Base-by-base conservation (phyloP, 2,113 vertebrate species). In the Toxotes jaculatrix region DNA sequence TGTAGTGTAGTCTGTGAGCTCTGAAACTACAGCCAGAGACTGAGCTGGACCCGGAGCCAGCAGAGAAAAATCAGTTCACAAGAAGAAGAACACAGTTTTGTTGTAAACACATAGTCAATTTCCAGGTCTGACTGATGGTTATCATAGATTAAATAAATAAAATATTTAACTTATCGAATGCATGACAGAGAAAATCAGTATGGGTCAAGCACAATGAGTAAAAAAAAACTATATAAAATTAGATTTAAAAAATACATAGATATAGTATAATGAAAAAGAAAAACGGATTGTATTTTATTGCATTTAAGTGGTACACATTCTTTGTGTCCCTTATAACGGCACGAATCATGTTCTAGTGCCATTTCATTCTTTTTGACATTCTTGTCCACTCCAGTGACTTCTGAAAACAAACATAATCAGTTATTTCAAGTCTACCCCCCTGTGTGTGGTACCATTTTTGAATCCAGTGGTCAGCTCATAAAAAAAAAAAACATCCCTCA, bases 381-480 rank as follows among this genome's bases (percentile, higher is more conserved):
- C 5, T 60, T 59, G 31, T 68, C 36, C 32, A 38, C 27, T 27
- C 27, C 27, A 27, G 1, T 34, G 65, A 61, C 71, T 84, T 57
- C 31, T 23, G 9, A 74, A 88, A 82, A 84, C 68, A 82, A 91
- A 83, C 74, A 63, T 27, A 53, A 65, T 38, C 14, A 45, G 7
- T 47, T 70, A 65, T 47, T 83, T 77, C 10, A 70, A 70, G 42
- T 51, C 34, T 27, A 21, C 23, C 3, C 14, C 14, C 73, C 16
- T 77, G 23, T 66, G 66, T 75, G 56, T 75, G 49, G 49, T 21
- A 17, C 62, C 40, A 49, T 51, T 65, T 79, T 74, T 89, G 64
- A 65, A 76, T 60, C 7, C 32, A 66, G 77, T 55, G 78, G 72
- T 79, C 75, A 69, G 32, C 45, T 70, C 84, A 19, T 75, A 47